Evolutionary conservation across 2,888 invertebrate species (phyloP).

Genomic region (Orthosia gracilis): DNA sequence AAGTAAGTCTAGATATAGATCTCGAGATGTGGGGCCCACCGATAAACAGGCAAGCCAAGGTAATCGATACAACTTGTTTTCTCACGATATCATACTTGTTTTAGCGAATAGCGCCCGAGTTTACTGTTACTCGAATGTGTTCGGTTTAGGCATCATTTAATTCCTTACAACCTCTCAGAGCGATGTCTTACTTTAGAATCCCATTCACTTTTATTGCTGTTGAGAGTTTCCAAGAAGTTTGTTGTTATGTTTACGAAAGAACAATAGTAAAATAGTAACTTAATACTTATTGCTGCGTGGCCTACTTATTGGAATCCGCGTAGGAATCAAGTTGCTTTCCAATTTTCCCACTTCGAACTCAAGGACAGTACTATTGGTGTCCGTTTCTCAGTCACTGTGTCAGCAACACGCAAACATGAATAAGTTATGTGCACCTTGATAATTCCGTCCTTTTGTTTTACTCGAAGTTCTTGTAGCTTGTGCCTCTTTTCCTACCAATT

Average conservation of each 20-base stretch:
- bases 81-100: constrained; percentile 55
- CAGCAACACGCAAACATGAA: constrained; percentile 57
- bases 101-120: constrained; percentile 56
- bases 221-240: constrained; percentile 51
- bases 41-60: constrained; percentile 65
- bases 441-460: constrained; percentile 36
- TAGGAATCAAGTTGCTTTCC: constrained; percentile 60
- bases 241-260: constrained; percentile 57
- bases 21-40: constrained; percentile 72
- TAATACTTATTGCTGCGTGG: constrained; percentile 53
- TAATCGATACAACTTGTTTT: constrained; percentile 66
- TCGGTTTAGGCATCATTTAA: constrained; percentile 51
- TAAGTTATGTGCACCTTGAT: constrained; percentile 52
- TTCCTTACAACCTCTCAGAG: constrained; percentile 36
- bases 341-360: constrained; percentile 55
- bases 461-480: constrained; percentile 1
- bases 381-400: constrained; percentile 60
- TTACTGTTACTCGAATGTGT: constrained; percentile 61
- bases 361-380: constrained; percentile 62
- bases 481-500: constrained; percentile 8
- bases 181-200: constrained; percentile 46
- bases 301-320: constrained; percentile 57
- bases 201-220: constrained; percentile 58
- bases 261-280: constrained; percentile 67
- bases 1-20: constrained; percentile 85